Percentiles rank a stretch among this genome's conserved stretches.
Evolutionary conservation across 1,140 invertebrate species (phyloP).

Genomic region (Pogonomyrmex barbatus): DNA sequence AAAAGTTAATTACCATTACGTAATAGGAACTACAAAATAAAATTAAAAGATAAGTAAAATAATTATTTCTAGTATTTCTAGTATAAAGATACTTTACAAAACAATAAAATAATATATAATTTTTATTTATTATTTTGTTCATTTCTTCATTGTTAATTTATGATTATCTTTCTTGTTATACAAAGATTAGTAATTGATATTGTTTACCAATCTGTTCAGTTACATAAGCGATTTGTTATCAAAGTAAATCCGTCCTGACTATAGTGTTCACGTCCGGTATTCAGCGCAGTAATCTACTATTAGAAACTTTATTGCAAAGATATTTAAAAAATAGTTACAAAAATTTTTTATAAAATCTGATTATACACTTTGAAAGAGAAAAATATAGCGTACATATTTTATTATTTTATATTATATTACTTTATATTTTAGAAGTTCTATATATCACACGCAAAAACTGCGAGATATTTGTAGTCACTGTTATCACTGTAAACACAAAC

Average conservation of each 20-base stretch:
- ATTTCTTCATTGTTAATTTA: not conserved
- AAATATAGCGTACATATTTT: not conserved
- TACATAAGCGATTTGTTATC: conserved; percentile 6
- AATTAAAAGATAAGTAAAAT: not conserved
- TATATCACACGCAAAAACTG: not conserved
- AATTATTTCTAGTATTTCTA: not conserved
- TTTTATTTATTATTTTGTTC: not conserved
- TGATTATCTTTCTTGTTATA: conserved; percentile 3
- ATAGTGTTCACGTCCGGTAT: not conserved
- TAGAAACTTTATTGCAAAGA: not conserved
- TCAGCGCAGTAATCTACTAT: not conserved
- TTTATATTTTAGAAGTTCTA: too few species aligned
- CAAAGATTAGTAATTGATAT: not conserved
- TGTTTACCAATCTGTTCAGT: conserved; percentile 7
- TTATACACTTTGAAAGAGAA: not conserved
- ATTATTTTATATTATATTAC: too few species aligned
- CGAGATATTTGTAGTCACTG: not conserved
- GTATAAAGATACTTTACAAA: too few species aligned
- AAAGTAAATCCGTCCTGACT: not conserved
- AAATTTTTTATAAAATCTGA: not conserved
- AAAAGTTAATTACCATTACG: not conserved
- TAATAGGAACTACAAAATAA: not conserved
- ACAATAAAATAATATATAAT: not conserved
- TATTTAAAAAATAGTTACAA: not conserved
- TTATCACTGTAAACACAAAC: not conserved